Evolutionary conservation across 2,797 vertebrate species (phyloP).

Genomic region (Liasis olivaceus): DNA sequence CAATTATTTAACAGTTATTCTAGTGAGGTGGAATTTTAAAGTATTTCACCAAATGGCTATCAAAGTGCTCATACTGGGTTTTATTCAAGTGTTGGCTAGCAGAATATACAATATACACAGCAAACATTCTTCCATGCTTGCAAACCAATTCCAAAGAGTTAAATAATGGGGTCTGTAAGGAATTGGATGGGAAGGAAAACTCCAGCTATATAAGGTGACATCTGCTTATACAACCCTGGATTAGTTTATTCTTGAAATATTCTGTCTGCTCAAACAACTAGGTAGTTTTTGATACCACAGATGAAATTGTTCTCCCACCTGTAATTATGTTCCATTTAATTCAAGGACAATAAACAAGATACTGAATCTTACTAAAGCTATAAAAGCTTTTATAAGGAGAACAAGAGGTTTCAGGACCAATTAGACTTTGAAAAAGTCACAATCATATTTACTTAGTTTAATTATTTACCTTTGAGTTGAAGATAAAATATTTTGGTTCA

Average conservation of each 20-base stretch:
- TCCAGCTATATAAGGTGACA: background rate
- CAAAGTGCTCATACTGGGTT: background rate
- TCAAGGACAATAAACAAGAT: background rate
- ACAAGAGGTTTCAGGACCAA: slow-evolving; percentile 1
- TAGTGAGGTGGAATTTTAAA: background rate
- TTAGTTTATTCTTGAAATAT: background rate
- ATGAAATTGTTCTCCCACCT: background rate
- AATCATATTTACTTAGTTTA: background rate
- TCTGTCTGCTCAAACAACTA: background rate
- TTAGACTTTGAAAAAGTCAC: background rate
- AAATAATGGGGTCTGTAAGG: background rate
- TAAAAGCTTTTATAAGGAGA: background rate
- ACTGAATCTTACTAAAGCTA: background rate
- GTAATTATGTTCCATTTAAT: background rate
- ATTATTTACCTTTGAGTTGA: slow-evolving; percentile 90
- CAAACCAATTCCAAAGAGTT: background rate
- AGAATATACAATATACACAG: background rate
- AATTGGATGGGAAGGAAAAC: background rate
- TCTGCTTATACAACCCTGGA: background rate
- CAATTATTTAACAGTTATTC: background rate
- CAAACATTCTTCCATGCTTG: background rate
- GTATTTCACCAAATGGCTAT: background rate
- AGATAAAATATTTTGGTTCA: slow-evolving; percentile 92
- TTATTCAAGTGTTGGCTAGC: background rate
- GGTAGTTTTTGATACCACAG: background rate